Evolutionary conservation across 92 coral and sea anemone genomes (phyloP), one percentile per base, ranked within the genome.

Genomic region (Palythoa heliodiscus): DNA sequence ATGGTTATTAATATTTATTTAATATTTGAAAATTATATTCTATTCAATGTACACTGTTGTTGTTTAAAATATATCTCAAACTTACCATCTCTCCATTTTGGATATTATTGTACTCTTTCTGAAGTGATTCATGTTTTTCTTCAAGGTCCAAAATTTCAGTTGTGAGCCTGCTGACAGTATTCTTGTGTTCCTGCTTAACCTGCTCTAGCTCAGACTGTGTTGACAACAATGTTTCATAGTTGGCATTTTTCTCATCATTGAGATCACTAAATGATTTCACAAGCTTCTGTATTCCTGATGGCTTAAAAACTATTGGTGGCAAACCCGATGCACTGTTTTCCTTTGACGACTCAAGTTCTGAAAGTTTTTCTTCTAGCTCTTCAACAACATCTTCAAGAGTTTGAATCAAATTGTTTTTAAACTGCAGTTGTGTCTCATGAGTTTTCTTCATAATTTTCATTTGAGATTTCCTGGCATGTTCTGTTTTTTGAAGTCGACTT

Each of bases 361-460:
- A 86, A 40, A 94, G 86, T 71, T 91, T 92, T 48, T 85, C 90
- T 82, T 96, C 98, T 43, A 92, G 96, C 76, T 96, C 98, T 60
- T 91, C 94, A 54, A 96, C 87, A 11, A 96, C 88, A 78, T 96
- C 98, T 70, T 94, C 93, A 25, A 96, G 87, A 87, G 91, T 95
- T 70, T 85, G 90, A 10, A 96, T 94, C n/a, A 96, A 91, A 58
- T 91, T 95, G 14, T 90, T 97, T 91, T 96, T 96, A 89, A 94
- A 87, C 23, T 90, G 89, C 77, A 92, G 76, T 60, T 94, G 95
- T 71, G 95, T 90, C 88, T 96, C 98, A 20, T 96, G 95, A 5
- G 98, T 96, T 83, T 94, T 96, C 89, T 94, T 96, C 88, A 96
- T 91, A 57, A 96, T 96, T 68, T 96, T 94, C n/a, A 96, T 85